Percentiles rank a stretch among this genome's conserved stretches.
Evolutionary conservation across 2,888 invertebrate genomes (phyloP).

Genomic region (Apotomis betuletana): DNA sequence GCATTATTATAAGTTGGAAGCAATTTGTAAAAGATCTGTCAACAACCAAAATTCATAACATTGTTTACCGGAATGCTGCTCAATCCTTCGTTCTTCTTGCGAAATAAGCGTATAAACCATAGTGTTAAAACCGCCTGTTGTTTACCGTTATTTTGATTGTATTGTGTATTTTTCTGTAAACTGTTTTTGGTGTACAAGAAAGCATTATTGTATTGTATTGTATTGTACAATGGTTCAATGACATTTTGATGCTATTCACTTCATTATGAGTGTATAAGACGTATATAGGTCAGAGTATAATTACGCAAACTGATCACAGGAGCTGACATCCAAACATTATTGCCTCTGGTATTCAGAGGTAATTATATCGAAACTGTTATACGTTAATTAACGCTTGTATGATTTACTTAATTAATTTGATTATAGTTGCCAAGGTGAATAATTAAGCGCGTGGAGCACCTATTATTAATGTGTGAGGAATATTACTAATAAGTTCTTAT

Average conservation of each 20-base stretch:
- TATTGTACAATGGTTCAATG: too few relatives aligned
- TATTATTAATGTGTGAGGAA: background rate
- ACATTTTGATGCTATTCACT: background rate
- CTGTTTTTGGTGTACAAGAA: too few relatives aligned
- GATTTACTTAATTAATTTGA: conserved; percentile 13
- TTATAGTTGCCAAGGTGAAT: conserved; percentile 10
- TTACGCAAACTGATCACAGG: conserved; percentile 18
- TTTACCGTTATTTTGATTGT: too few relatives aligned
- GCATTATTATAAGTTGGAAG: too few relatives aligned
- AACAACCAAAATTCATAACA: too few relatives aligned
- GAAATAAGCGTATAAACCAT: too few relatives aligned
- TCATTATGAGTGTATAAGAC: conserved; percentile 6
- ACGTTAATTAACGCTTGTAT: conserved; percentile 19
- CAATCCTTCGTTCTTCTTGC: too few relatives aligned
- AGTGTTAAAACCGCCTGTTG: too few relatives aligned
- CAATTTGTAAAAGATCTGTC: too few relatives aligned
- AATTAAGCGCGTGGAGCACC: background rate
- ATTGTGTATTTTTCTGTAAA: too few relatives aligned
- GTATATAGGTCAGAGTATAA: conserved; percentile 15
- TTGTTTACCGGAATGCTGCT: too few relatives aligned
- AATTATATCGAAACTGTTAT: conserved; percentile 27
- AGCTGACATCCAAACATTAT: conserved; percentile 10
- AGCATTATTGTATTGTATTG: too few relatives aligned
- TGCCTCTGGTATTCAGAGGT: conserved; percentile 20
- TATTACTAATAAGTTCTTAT: background rate